Evolutionary conservation across 2,888 invertebrate genomes (phyloP).

Genomic region (Eurois occulta): DNA sequence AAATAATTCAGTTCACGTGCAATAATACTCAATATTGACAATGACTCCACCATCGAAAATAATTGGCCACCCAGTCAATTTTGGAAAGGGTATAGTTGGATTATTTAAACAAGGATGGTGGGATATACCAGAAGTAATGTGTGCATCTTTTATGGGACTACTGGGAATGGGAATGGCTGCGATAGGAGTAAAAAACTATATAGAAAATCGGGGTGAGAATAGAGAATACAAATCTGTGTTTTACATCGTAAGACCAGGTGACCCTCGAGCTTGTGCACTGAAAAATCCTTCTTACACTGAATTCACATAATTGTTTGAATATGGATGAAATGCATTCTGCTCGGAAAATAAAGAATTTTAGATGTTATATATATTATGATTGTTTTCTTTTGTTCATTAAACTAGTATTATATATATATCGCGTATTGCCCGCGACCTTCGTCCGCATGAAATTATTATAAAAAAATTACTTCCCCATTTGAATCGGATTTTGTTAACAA

Average conservation of each 20-base stretch:
- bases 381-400: background rate
- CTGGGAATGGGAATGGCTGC: conserved; percentile 89
- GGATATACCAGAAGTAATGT: conserved; percentile 93
- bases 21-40: conserved; percentile 13
- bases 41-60: conserved; percentile 75
- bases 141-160: conserved; percentile 89
- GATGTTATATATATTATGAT: background rate
- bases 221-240: conserved; percentile 91
- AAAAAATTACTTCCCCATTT: too few species aligned
- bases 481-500: too few species aligned
- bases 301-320: too few species aligned
- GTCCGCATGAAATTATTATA: too few species aligned
- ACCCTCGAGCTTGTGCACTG: conserved; percentile 88
- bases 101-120: conserved; percentile 88
- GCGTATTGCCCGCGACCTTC: too few species aligned
- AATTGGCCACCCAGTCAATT: conserved; percentile 78
- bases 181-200: conserved; percentile 85
- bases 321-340: background rate
- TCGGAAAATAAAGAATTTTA: conserved; percentile 31
- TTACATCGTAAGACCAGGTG: conserved; percentile 91
- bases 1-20: background rate
- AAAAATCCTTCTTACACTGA: conserved; percentile 80
- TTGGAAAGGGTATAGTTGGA: conserved; percentile 75
- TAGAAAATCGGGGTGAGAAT: conserved; percentile 91
- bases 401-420: too few species aligned